Base-by-base conservation (phyloP, 2,797 vertebrate genomes). In the Psittacula derbiana region DNA sequence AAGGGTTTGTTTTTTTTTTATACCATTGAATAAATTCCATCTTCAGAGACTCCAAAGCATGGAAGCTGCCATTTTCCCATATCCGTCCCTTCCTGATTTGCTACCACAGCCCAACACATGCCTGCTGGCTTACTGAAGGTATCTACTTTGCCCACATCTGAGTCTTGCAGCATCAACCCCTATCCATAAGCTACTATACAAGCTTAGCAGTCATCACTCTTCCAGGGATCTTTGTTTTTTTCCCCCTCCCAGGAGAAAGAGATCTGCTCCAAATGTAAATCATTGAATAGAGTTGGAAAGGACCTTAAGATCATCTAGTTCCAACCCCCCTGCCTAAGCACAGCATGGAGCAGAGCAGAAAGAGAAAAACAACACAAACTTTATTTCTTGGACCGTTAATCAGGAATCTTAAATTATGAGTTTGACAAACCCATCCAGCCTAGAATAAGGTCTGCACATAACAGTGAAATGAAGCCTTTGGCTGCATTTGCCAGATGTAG, bases 321-420 rank as follows among this genome's bases (percentile, higher is more conserved):
- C 55, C 1, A 15, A 33, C 21, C 21, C 14, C 19, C n/a, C 7
- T 57, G 55, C 55, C n/a, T 38, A 40, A 64, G 74, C 6, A 53
- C 5, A 53, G 10, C 3, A 30, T 24, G 11, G 18, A 80, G 66
- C 3, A 43, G 24, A 81, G 36, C 5, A 61, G 19, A 27, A 30
- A 53, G 31, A 36, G 11, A 25, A 55, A 69, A 65, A 60, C 31
- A 1, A 18, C n/a, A 18, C 11, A 64, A 16, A 4, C 16, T 57
- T 74, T 47, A 94, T 90, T 95, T 91, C 72, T 95, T 91, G 76
- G 90, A 79, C 67, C 27, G 11, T 90, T 86, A 86, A 62, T 86
- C 20, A 84, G 53, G 58, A 92, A 90, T 90, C 88, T 92, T 95
- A 88, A 86, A 90, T 82, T 70, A 41, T 36, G 30, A 75, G 67